Base-by-base conservation (phyloP, 2,797 vertebrate species). In the Danio aesculapii region DNA sequence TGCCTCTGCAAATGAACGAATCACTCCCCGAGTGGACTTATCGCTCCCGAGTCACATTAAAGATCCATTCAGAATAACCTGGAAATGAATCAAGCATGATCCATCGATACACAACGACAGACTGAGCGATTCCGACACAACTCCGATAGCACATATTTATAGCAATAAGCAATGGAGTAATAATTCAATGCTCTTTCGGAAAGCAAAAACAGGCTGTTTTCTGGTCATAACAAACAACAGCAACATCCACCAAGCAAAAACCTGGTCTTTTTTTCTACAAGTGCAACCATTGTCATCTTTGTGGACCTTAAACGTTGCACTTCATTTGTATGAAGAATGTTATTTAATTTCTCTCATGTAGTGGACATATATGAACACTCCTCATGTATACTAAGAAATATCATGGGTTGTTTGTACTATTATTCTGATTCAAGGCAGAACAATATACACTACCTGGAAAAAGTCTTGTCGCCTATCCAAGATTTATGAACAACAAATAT, bases 121-220 rank as follows among this genome's bases (percentile, higher is more conserved):
- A 82, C 50, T 21, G 47, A 76, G 59, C 19, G 70, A 74, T 46
- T 41, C n/a, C 13, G 6, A 57, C 66, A 64, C 30, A 62, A 69
- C 50, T 78, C 70, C 77, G 46, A 53, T 75, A 46, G 21, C 21
- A 73, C 21, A 47, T 14, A 46, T 80, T 84, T 64, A 69, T 57
- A 88, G 87, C 85, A 86, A 88, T 86, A 88, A 71, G 69, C 39
- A 21, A 77, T 59, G 69, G 30, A 49, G 61, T 66, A 49, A 8
- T 8, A 49, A 8, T 49, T 49, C 11, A 49, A 5, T 59, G n/a
- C 13, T 14, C 30, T 47, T 21, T 50, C 47, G 53, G 72, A 61
- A 62, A 70, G 64, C 57, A 79, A 75, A 66, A 59, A 66, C 9
- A 8, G 76, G 39, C 73, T 64, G 30, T 70, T 16, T 72, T 47